Base-by-base conservation (phyloP, 2,113 vertebrate genomes). In the Ciconia stormi region DNA sequence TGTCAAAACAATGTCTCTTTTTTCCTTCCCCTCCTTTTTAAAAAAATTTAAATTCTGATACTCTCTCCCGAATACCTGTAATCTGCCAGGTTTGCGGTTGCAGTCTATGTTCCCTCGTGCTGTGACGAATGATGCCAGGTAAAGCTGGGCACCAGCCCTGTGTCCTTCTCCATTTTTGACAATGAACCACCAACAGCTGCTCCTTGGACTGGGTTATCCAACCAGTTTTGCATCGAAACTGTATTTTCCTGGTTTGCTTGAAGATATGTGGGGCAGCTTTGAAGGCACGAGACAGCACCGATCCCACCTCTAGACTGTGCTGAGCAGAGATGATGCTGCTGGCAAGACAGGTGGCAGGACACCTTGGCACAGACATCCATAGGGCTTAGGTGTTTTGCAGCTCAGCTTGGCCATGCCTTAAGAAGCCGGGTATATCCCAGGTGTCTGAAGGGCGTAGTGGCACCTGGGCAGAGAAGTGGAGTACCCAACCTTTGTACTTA, bases 21-120 rank as follows among this genome's bases (percentile, higher is more conserved):
- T 15, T 7, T 1, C 7, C 2, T 7, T 27, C 53, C 16, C 1
- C 10, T 2, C 26, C 13, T 6, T 46, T 49, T 38, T 38, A 0
- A 8, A 19, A 58, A 46, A 47, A 7, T 21, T 65, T 47, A 6
- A 81, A 38, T 69, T 87, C 42, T 77, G 49, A 34, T 53, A 21
- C 16, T 76, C 9, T 71, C 21, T 38, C 49, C 30, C 32, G 29
- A 53, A 79, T 44, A 32, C 15, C 59, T 29, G 4, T n/a, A 32
- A 32, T 59, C 63, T 82, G 19, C 38, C 78, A 74, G 30, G n/a
- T 46, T 58, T 84, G 11, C 0, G 1, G 34, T 49, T 22, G 5
- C 36, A 44, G 25, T 17, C 18, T 80, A 1, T 42, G 18, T 30
- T 77, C 13, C 27, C 20, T 25, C 7, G 3, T 52, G 27, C 34